A percentile compares a stretch with the other conserved stretches of the same genome.
phyloP scores from a whole-genome alignment of 1,140 invertebrate genomes.

The Drosophila mauritiana region DNA sequence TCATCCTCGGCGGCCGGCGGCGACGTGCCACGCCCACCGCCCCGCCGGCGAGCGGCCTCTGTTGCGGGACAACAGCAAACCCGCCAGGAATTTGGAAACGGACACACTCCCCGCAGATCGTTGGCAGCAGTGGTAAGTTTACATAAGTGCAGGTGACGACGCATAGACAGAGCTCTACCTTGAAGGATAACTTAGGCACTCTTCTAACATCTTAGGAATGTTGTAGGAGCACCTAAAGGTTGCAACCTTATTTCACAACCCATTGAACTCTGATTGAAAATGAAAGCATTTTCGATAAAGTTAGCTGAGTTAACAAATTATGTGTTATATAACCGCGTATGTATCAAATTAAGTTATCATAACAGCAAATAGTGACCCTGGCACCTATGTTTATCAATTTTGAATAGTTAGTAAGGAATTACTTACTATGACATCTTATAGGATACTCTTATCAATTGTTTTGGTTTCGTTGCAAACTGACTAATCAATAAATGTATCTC shows the following conservation, averaged over 20 bases:
- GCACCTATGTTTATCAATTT: not conserved
- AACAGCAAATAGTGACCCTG: not conserved
- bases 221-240: too few relatives aligned
- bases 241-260: too few relatives aligned
- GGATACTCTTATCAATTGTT: not conserved
- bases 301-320: not conserved
- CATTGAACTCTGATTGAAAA: not conserved
- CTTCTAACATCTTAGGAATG: too few relatives aligned
- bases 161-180: not conserved
- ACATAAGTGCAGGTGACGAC: conserved; percentile 20
- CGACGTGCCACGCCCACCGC: conserved; percentile 75
- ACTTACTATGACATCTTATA: not conserved
- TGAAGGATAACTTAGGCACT: not conserved
- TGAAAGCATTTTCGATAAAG: not conserved
- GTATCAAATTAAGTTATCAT: not conserved
- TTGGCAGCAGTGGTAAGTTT: conserved; percentile 66
- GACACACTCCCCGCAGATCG: conserved; percentile 77
- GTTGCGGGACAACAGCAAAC: conserved; percentile 76
- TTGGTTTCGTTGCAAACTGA: not conserved
- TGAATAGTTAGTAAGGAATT: not conserved
- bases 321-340: not conserved
- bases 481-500: not conserved
- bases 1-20: conserved; percentile 47
- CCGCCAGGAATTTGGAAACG: conserved; percentile 63
- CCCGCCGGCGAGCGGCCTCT: conserved; percentile 74